Conservation (phyloP, 1,140 invertebrate genomes). For the Plectrocnemia conspersa region DNA sequence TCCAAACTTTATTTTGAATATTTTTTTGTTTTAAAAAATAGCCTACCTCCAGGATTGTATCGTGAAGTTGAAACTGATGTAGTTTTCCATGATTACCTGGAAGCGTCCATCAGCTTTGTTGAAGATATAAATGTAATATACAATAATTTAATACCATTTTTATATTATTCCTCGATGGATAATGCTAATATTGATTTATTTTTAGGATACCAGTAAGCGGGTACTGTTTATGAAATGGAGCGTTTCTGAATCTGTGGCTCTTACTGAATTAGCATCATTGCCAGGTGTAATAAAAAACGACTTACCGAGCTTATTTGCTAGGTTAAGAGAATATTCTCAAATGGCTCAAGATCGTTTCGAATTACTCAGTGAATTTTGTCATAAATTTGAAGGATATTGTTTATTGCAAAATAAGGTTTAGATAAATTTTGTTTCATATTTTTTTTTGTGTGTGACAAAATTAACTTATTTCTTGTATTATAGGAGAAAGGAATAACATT, state of each 20-base stretch:
- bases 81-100: neutral
- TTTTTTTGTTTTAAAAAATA: constrained; percentile 2
- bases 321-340: constrained; percentile 5
- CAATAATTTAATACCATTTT: neutral
- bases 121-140: constrained; percentile 7
- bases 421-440: neutral
- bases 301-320: neutral
- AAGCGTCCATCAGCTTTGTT: neutral
- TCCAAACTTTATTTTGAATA: neutral
- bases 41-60: constrained; percentile 1
- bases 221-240: constrained; percentile 2
- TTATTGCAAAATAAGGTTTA: neutral
- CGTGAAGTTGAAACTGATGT: constrained; percentile 1
- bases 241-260: neutral
- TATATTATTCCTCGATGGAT: neutral
- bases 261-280: constrained; percentile 2
- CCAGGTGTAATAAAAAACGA: neutral
- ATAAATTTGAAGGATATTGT: neutral
- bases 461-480: neutral
- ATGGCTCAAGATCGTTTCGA: neutral
- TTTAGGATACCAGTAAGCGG: neutral
- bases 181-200: neutral
- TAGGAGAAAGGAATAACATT: constrained; percentile 9
- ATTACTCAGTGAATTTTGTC: neutral
- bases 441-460: neutral